Conservation (phyloP, 2,113 vertebrate species). For the Elephantulus edwardii region DNA sequence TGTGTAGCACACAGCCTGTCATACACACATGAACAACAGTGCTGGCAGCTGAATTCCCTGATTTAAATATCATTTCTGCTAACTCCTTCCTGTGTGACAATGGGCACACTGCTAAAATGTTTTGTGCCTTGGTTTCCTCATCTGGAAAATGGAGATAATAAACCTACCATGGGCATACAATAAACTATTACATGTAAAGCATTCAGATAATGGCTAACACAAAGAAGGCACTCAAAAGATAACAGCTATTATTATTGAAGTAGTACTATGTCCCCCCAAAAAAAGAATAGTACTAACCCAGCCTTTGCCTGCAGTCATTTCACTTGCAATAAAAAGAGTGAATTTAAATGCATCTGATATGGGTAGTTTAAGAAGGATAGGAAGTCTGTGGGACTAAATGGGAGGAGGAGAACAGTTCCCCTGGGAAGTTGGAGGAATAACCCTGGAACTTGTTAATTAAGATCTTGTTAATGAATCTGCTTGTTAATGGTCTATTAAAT, state of each 20-base stretch:
- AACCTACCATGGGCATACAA: not conserved
- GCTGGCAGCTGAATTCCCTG: not conserved
- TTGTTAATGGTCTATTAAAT: slow-evolving; percentile 77
- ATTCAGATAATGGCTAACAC: not conserved
- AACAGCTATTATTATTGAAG: not conserved
- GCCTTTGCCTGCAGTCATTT: slow-evolving; percentile 53
- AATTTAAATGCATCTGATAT: slow-evolving; percentile 69
- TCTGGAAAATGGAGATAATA: slow-evolving; percentile 29
- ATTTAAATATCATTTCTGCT: slow-evolving; percentile 22
- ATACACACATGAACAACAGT: no score
- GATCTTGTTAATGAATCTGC: slow-evolving; percentile 73
- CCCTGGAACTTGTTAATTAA: slow-evolving; percentile 46
- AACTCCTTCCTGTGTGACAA: not conserved
- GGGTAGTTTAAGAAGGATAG: slow-evolving; percentile 73
- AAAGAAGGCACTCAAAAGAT: not conserved
- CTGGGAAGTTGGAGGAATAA: slow-evolving; percentile 78
- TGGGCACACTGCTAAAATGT: not conserved
- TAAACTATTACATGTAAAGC: slow-evolving; percentile 10
- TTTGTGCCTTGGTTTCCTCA: slow-evolving; percentile 20
- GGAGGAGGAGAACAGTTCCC: slow-evolving; percentile 78
- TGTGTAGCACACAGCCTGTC: not conserved
- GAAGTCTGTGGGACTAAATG: slow-evolving; percentile 76
- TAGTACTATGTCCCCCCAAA: not conserved
- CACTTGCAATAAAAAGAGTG: slow-evolving; percentile 71
- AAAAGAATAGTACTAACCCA: no score